Base-by-base conservation (phyloP, 2,888 invertebrate genomes). In the Amorpha juglandis region DNA sequence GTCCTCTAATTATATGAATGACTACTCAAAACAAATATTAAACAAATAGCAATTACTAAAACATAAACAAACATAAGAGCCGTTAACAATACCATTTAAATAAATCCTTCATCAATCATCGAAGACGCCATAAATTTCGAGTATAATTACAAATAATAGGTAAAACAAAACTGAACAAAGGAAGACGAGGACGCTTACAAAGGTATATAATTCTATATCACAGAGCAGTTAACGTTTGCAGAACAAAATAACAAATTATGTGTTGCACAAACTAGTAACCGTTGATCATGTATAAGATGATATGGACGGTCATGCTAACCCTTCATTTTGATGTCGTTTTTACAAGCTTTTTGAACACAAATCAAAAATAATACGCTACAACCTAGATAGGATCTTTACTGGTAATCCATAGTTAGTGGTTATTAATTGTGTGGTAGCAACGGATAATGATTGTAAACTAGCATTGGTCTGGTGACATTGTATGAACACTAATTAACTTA, bases 121-220 rank as follows among this genome's bases (percentile, higher is more conserved):
- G 3, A 65, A 19, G 12, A 38, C 35, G 47, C 42, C 21, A 35
- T 51, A 42, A 63, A 63, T 67, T 63, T 38, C 38, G 38, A 47
- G 45, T 58, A 63, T 55, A 55, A 55, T 62, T 45, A 53, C 48
- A 53, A 64, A 71, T 69, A 63, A 67, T 68, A 64, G 48, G 66
- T 67, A 67, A 50, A 65, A 63, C 63, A 69, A 62, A 66, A 70
- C 72, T 69, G 67, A 67, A 67, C 67, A 67, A 71, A 72, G 69
- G 67, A 65, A 64, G 68, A 11, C 53, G 67, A 64, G 66, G 16
- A 64, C 45, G 50, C 45, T 27, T 76, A 76, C 70, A 76, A 74
- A 74, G 74, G 72, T 64, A 63, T 68, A 69, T 68, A 66, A 65
- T 70, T 66, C 51, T 45, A 53, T 38, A 55, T 42, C 63, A n/a